phyloP scores from a whole-genome alignment of 1,140 invertebrate genomes.

The Diuraphis noxia region DNA sequence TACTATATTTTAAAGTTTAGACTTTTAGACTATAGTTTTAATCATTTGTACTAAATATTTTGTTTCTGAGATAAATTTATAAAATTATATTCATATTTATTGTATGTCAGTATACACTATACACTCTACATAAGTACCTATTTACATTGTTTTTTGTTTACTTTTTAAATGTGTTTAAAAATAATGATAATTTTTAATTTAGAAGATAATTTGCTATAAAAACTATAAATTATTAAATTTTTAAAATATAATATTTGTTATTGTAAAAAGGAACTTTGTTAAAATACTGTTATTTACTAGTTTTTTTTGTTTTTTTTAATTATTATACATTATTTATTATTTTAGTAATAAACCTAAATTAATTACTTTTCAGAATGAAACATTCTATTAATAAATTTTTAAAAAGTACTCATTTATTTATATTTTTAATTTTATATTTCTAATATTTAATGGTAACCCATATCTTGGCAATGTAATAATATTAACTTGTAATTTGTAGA shows the following conservation, averaged over 20 bases:
- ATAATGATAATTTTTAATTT: not conserved
- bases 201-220: not conserved
- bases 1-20: too few relatives aligned
- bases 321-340: not conserved
- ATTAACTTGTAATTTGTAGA: not conserved
- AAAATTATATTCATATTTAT: too few relatives aligned
- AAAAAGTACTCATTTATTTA: not conserved
- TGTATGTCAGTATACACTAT: too few relatives aligned
- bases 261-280: too few relatives aligned
- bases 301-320: not conserved
- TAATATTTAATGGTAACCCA: not conserved
- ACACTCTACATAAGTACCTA: not conserved
- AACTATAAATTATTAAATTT: too few relatives aligned
- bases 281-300: too few relatives aligned
- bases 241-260: too few relatives aligned
- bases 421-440: not conserved
- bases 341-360: not conserved
- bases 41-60: too few relatives aligned
- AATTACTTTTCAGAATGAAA: not conserved
- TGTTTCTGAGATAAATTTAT: too few relatives aligned
- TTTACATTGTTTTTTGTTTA: not conserved
- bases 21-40: too few relatives aligned
- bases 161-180: not conserved
- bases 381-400: not conserved
- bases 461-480: not conserved